A percentile compares a stretch with the other conserved stretches of the same genome.
Conservation (phyloP, 1,140 invertebrate genomes). For the Aphelenchoides avenae region DNA sequence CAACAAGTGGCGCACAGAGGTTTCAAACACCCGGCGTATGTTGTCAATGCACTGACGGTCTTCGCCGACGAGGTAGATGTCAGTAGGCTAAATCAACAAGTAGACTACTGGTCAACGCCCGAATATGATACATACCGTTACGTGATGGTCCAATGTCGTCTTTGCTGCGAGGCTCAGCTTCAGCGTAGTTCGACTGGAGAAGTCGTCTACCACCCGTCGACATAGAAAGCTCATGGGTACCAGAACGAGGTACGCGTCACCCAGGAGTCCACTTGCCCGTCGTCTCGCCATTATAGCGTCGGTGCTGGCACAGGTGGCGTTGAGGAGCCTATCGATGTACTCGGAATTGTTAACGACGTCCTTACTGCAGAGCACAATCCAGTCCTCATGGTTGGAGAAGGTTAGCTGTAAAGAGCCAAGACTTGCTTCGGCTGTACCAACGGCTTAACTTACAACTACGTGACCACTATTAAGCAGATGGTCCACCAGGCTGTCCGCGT, state of each 20-base stretch:
- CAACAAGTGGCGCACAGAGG: neutral
- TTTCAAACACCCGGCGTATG: conserved; percentile 12
- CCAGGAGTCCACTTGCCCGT: neutral
- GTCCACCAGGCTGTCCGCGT: neutral
- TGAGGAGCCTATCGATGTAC: conserved; percentile 19
- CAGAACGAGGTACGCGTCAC: conserved; percentile 21
- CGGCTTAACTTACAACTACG: conserved; percentile 1
- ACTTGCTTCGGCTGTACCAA: neutral
- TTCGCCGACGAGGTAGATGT: conserved; percentile 1
- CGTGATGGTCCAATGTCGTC: conserved; percentile 15
- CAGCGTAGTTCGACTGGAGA: neutral
- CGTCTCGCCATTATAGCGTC: neutral
- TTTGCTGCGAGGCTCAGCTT: conserved; percentile 6
- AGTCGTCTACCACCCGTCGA: neutral
- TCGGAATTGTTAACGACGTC: conserved; percentile 15
- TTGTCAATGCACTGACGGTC: neutral
- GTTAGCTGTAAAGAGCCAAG: conserved; percentile 5
- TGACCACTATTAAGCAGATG: conserved; percentile 18
- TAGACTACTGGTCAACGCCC: no score
- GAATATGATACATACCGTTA: conserved; percentile 9
- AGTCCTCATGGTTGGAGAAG: conserved; percentile 17
- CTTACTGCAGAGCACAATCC: conserved; percentile 5
- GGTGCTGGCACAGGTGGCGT: conserved; percentile 13
- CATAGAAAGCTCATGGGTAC: conserved; percentile 9
- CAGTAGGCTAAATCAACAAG: neutral